A percentile compares a stretch with the other conserved stretches of the same genome.
These are phyloP conservation scores for Aproaerema taeniolella DNA, from an alignment of 2,888 invertebrate genomes.

Conservation along the genomic window DNA sequence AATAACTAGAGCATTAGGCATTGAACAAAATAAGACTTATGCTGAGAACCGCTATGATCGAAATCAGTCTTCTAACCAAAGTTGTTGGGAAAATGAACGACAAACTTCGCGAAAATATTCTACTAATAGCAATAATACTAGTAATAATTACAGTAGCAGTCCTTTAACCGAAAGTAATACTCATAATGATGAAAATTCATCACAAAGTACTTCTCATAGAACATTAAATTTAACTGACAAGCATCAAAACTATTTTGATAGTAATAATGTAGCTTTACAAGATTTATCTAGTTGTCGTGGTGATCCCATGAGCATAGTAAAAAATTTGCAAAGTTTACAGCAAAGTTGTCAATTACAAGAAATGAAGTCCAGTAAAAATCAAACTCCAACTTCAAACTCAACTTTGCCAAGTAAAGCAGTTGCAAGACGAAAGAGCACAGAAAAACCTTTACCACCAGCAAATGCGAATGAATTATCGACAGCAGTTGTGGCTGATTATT, in stretches of 20 bases:
- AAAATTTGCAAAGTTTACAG: constrained; percentile 81
- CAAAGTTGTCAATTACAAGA: constrained; percentile 79
- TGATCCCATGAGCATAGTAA: constrained; percentile 86
- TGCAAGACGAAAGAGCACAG: constrained; percentile 79
- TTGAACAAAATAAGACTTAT: constrained; percentile 76
- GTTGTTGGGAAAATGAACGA: constrained; percentile 79
- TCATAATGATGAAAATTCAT: constrained; percentile 59
- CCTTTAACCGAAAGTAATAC: constrained; percentile 63
- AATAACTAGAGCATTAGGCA: constrained; percentile 84
- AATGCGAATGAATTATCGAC: constrained; percentile 75
- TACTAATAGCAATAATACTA: constrained; percentile 54
- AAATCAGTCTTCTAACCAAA: constrained; percentile 64
- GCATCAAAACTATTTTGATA: constrained; percentile 80
- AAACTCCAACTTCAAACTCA: constrained; percentile 23
- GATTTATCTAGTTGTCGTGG: constrained; percentile 85
- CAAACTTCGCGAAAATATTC: constrained; percentile 69
- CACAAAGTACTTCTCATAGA: constrained; percentile 63
- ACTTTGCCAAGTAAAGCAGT: constrained; percentile 40
- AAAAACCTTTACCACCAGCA: constrained; percentile 58
- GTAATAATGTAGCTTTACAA: constrained; percentile 79
- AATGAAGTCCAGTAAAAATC: constrained; percentile 67
- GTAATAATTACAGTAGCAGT: constrained; percentile 58
- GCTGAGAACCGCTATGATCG: constrained; percentile 75
- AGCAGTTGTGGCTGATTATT: constrained; percentile 74
- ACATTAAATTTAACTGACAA: constrained; percentile 70